Evolutionary conservation across 1,140 invertebrate genomes (phyloP), one percentile per base, ranked within the genome.

Genomic region (Zaprionus kolodkinae): DNA sequence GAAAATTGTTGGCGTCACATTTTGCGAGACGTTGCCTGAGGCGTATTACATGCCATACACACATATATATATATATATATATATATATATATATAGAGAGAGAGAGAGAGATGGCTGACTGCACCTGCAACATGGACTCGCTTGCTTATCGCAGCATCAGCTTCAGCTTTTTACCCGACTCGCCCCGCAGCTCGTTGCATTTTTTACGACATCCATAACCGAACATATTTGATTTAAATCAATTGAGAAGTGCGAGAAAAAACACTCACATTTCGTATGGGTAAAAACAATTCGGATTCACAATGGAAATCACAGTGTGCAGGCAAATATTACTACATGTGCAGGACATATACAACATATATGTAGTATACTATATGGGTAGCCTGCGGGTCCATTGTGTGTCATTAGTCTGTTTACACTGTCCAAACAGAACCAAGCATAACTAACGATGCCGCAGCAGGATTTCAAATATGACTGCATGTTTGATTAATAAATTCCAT

Each of bases 221-320:
- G 60, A 59, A 52, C 15, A 60, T 60, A 45, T 67, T 21, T 59
- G 63, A 61, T 73, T 68, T 43, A 66, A 59, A 72, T 38, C 38
- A 64, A 63, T 36, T 45, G 40, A 15, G 40, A 45, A 45, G 40
- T 15, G 40, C 40, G n/a, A 45, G n/a, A 7, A 45, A 45, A 45
- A 45, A 43, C 7, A 45, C 40, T 43, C n/a, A 35, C 6, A 36
- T 27, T 17, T 12, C 33, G 4, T 50, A 36, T 17, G 6, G 7
- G 35, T 13, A 30, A 45, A 62, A 62, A 55, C 11, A 7, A 9
- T 36, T 52, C 17, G 1, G 45, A 50, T 25, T 50, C 21, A 3
- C 15, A 12, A 50, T 50, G 15, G 30, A 38, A 54, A 62, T 36
- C 43, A 59, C 12, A 50, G 40, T 9, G 40, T 9, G 9, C 40